A percentile compares a stretch with the other conserved stretches of the same genome.
phyloP scores from a whole-genome alignment of 2,113 vertebrate genomes.

The Ginglymostoma cirratum region DNA sequence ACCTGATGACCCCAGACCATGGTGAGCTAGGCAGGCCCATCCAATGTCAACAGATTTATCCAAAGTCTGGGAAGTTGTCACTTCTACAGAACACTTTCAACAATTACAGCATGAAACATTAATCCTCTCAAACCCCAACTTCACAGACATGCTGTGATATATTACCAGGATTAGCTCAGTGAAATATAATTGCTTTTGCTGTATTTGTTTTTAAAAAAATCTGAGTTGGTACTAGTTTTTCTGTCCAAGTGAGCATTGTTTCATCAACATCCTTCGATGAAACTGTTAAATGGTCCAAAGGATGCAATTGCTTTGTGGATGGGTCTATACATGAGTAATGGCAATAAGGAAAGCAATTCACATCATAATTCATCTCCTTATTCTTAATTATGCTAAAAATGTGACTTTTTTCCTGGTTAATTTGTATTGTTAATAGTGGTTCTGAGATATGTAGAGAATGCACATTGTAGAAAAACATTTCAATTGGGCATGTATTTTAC shows the following conservation, averaged over 20 bases:
- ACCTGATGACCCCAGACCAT: too few relatives aligned
- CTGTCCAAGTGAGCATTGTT: neutral
- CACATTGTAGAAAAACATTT: neutral
- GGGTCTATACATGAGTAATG: neutral
- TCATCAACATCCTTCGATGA: neutral
- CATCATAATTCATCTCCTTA: conserved; percentile 2
- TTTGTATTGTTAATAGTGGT: neutral
- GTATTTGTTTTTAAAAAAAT: neutral
- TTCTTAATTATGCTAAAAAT: neutral
- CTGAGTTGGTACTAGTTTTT: neutral
- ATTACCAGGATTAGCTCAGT: neutral
- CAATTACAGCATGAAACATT: neutral
- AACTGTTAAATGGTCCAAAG: neutral
- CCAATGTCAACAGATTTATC: too few relatives aligned
- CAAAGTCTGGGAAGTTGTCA: neutral
- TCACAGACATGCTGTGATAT: neutral
- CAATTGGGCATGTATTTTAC: too few relatives aligned
- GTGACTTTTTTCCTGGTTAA: neutral
- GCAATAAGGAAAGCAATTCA: neutral
- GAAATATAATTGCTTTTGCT: neutral
- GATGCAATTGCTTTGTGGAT: neutral
- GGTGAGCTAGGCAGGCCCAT: too few relatives aligned
- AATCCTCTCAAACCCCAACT: neutral
- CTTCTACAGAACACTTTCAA: neutral
- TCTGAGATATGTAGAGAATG: neutral